Evolutionary conservation across 2,797 vertebrate genomes (phyloP).

Genomic region (Micrastur ruficollis): DNA sequence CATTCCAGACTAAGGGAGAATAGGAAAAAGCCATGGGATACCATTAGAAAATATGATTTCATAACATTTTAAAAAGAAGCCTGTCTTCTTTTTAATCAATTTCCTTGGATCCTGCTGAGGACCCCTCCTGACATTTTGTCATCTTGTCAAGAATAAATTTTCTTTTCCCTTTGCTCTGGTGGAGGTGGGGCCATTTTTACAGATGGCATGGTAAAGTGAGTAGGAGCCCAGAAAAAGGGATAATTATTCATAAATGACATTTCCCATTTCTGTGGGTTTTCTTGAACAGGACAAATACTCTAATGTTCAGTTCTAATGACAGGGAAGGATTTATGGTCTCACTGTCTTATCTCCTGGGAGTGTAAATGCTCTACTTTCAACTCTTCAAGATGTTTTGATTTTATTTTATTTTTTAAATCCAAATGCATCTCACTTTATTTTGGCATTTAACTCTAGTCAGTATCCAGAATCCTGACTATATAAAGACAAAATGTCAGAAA

Average conservation of each 20-base stretch:
- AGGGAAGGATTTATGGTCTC: neutral
- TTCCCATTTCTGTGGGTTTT: conserved; percentile 53
- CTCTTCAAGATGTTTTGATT: neutral
- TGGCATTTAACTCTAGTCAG: neutral
- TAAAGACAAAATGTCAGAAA: neutral
- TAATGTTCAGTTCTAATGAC: neutral
- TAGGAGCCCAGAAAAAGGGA: conserved; percentile 18
- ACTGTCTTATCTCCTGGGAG: neutral
- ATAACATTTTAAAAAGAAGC: conserved; percentile 49
- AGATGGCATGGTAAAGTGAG: conserved; percentile 52
- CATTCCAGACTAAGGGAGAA: conserved; percentile 51
- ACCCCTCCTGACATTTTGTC: conserved; percentile 23
- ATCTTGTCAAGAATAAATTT: conserved; percentile 50
- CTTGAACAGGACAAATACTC: conserved; percentile 23
- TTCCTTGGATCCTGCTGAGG: conserved; percentile 14
- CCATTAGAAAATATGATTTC: conserved; percentile 62
- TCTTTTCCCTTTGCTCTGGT: conserved; percentile 45
- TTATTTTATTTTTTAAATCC: neutral
- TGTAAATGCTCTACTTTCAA: neutral
- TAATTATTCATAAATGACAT: conserved; percentile 61
- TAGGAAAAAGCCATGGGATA: conserved; percentile 62
- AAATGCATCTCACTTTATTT: neutral
- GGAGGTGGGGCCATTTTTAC: neutral
- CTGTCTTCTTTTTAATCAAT: conserved; percentile 43
- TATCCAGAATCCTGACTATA: neutral